Base-by-base conservation (phyloP, 1,140 invertebrate genomes). In the Drosophila baimaii region DNA sequence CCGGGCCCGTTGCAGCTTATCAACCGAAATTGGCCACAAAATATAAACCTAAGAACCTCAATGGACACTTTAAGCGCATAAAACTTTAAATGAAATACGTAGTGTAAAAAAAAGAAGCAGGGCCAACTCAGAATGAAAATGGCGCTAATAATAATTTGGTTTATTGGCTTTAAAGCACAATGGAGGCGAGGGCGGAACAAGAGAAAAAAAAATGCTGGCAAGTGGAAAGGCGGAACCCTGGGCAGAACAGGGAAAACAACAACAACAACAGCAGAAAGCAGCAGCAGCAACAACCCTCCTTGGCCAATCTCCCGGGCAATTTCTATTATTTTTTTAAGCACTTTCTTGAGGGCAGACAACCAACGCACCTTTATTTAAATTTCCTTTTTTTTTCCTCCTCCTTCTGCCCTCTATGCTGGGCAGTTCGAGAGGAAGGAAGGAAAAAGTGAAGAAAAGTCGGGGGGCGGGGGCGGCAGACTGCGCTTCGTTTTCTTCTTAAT, bases 101-200 rank as follows among this genome's bases (percentile, higher is more conserved):
- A 86, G 78, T 78, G 73, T 29, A 37, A 49, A 49, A 57, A 70
- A 23, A 35, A 35, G 29, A 51, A 33, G 17, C 29, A 35, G 25
- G 19, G 41, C 27, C 47, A 63, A 64, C 68, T 37, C 49, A 39
- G 73, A 69, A 85, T 74, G 81, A 84, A 78, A 85, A 91, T 91
- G 81, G 83, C 90, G 85, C 78, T 90, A 91, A 91, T 91, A 91
- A 91, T 91, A 91, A 91, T 91, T 91, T 91, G 81, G 83, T 91
- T 91, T 91, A 91, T 91, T 88, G 84, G 90, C 90, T 82, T 82
- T 84, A 88, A 91, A 90, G 81, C 81, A 81, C 90, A 90, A 91
- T 88, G 86, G 78, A 85, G 81, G 83, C 74, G 59, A 78, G 82
- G 81, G 86, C 77, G 64, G 62, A 13, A n/a, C n/a, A 8, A n/a